Conservation (phyloP, 2,888 invertebrate species). For the Sminthurides aquaticus region DNA sequence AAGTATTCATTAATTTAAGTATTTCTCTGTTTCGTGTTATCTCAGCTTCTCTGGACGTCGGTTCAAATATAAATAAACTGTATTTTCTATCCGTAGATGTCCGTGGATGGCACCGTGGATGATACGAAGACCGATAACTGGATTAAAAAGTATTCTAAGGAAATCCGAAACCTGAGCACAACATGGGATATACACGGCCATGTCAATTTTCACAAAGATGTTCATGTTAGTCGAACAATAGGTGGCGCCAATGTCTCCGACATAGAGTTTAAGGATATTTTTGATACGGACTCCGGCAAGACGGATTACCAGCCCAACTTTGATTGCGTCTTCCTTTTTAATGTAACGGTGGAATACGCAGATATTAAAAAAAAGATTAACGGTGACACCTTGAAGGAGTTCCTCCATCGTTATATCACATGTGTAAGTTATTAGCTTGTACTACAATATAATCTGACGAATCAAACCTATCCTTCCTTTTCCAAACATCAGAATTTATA, state of each 20-base stretch:
- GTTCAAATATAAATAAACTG: too few relatives aligned
- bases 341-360: constrained; percentile 25
- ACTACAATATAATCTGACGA: too few relatives aligned
- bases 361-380: constrained; percentile 28
- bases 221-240: constrained; percentile 22
- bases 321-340: constrained; percentile 26
- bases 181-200: constrained; percentile 27
- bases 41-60: too few relatives aligned
- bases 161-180: background rate
- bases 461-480: too few relatives aligned
- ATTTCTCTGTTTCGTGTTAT: too few relatives aligned
- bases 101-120: constrained; percentile 17
- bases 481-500: too few relatives aligned
- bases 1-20: too few relatives aligned
- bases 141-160: constrained; percentile 17
- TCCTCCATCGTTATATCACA: constrained; percentile 24
- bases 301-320: constrained; percentile 24
- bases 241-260: constrained; percentile 28
- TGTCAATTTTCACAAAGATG: constrained; percentile 22
- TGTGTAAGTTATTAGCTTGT: constrained; percentile 30
- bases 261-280: constrained; percentile 22
- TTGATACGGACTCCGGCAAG: constrained; percentile 18
- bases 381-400: constrained; percentile 24
- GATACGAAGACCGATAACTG: constrained; percentile 22
- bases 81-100: too few relatives aligned